Evolutionary conservation across 2,888 invertebrate species (phyloP), one percentile per base, ranked within the genome.

Genomic region (Trilocha varians): DNA sequence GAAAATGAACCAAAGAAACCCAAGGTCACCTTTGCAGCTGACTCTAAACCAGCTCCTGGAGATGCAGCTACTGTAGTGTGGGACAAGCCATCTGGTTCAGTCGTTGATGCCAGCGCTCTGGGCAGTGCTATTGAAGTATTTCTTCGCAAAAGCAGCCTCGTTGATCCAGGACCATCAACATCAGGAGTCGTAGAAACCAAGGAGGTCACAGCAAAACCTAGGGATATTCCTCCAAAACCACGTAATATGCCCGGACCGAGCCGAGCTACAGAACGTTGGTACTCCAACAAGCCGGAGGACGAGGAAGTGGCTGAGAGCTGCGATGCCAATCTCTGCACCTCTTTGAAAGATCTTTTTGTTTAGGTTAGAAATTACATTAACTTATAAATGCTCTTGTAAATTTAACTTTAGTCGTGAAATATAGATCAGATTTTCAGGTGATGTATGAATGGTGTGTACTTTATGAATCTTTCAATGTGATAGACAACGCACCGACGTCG

Each of bases 41-140:
- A 91, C 52, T 86, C 89, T 41, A 80, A 88, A 41, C 87, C 87
- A 45, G 83, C 87, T 3, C 68, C 89, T 1, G 88, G 86, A 9
- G 88, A 88, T 51, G 83, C 68, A 2, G 87, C 88, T 34, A 91
- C 90, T 44, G 91, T 92, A 16, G 77, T 92, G 1, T 92, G 92
- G 92, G 93, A 93, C 57, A 90, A 89, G 39, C 88, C 88, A n/a
- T 91, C 92, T 34, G 92, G 92, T 5, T 92, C 94, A 0, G 89
- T 93, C 33, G 91, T 93, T 3, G 94, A 95, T 65, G 92, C 94
- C 1, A 91, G 93, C 59, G 90, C 93, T 0, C 83, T 95, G 32
- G 95, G 95, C 16, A 93, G 90, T 63, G 95, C 94, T 17, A 94
- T 95, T 51, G 94, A 95, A 76, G 94, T 92, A 18, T 94, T 94